phyloP scores from a whole-genome alignment of 2,888 invertebrate genomes.

The Magallana nippona region DNA sequence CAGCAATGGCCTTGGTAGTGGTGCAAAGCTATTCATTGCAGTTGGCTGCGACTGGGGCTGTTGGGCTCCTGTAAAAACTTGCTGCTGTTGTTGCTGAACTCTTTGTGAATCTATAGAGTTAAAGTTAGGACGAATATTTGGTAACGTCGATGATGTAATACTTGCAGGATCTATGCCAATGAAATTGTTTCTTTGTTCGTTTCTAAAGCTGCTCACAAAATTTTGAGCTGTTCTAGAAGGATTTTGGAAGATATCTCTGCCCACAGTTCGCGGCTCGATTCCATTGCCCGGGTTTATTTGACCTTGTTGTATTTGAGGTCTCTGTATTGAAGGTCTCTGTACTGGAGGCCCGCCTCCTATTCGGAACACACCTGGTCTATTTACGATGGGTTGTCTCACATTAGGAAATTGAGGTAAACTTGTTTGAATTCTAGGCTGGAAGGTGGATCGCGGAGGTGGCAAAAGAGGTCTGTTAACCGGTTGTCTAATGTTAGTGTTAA shows the following conservation, averaged over 20 bases:
- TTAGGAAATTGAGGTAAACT: not conserved
- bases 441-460: not conserved
- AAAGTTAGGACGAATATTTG: not conserved
- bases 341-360: not conserved
- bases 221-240: not conserved
- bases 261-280: not conserved
- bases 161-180: not conserved
- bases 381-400: not conserved
- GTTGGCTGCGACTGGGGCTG: not conserved
- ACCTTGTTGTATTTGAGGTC: not conserved
- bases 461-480: not conserved
- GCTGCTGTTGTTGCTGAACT: not conserved
- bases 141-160: not conserved
- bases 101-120: not conserved
- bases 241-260: not conserved
- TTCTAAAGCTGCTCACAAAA: not conserved
- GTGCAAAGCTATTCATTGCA: not conserved
- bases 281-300: not conserved
- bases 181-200: not conserved
- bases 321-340: not conserved
- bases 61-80: not conserved
- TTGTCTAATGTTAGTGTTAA: not conserved
- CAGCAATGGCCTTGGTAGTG: not conserved
- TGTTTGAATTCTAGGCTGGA: not conserved
- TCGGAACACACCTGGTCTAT: not conserved